Conservation (phyloP, 2,888 invertebrate species). For the Orthosia gracilis region DNA sequence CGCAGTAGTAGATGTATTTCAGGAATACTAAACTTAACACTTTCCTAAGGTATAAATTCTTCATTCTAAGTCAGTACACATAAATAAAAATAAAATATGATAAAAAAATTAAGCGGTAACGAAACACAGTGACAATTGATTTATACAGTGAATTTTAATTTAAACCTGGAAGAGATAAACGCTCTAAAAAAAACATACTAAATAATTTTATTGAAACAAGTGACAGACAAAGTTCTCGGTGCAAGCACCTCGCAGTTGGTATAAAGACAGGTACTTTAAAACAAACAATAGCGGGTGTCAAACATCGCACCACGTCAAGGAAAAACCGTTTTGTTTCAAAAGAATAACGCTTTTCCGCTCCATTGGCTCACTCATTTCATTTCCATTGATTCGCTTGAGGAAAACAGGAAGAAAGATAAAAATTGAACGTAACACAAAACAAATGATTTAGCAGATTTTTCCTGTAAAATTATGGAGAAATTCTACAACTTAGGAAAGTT, state of each 20-base stretch:
- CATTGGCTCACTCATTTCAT: conserved; percentile 81
- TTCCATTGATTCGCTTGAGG: conserved; percentile 73
- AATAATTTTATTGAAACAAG: conserved; percentile 30
- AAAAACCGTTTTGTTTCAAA: conserved; percentile 80
- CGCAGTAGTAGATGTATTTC: background rate
- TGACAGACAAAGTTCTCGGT: conserved; percentile 39
- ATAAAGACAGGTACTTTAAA: conserved; percentile 39
- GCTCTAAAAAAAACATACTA: conserved; percentile 2
- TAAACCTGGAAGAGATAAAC: conserved; percentile 9
- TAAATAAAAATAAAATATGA: background rate
- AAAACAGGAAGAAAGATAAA: conserved; percentile 68
- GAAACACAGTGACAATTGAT: background rate
- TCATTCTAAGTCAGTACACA: too few relatives aligned
- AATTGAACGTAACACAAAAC: conserved; percentile 59
- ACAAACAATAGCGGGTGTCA: conserved; percentile 73
- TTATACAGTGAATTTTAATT: background rate
- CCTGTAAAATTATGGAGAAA: conserved; percentile 26
- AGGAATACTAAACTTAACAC: conserved; percentile 1
- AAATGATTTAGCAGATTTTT: conserved; percentile 57
- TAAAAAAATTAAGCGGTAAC: background rate
- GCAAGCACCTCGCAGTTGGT: conserved; percentile 30
- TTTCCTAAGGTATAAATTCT: background rate
- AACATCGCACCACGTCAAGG: conserved; percentile 71
- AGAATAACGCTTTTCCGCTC: conserved; percentile 80
- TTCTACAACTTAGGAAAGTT: background rate